Base-by-base conservation (phyloP, 2,797 vertebrate genomes). In the Malacoraja senta region DNA sequence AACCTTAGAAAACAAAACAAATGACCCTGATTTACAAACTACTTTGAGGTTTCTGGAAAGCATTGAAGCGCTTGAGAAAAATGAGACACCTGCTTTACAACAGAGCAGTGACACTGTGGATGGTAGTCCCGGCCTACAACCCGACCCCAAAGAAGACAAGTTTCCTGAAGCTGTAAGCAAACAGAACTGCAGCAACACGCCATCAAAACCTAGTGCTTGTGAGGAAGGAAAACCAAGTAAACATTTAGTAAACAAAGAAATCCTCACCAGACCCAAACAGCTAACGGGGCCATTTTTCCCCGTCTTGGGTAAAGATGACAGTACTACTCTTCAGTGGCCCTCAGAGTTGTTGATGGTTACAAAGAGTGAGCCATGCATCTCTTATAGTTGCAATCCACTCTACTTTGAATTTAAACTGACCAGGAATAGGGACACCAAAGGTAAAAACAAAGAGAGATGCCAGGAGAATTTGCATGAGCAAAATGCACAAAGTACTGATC, bases 361-460 rank as follows among this genome's bases (percentile, higher is more conserved):
- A 35, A 98, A 97, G 96, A 97, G 97, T 26, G 97, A 97, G 93
- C 99, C 99, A 0, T 98, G 98, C 0, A 96, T 99, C 84, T 99
- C 98, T 0, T 99, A 99, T 94, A 99, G 99, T 95, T 99, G 99
- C 94, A 99, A 99, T 93, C 99, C 99, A 21, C 97, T 99, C 71
- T 99, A 99, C 95, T 99, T 99, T 91, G 99, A 99, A 95, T 99
- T 99, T 95, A 99, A 99, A 94, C 96, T 98, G 94, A 99, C 98
- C 35, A 97, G 98, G 93, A 99, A 99, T 95, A 99, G 98, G 95
- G 97, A 97, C 76, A 93, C 93, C 26, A 97, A 96, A 94, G 94
- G 95, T 0, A 97, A 96, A 95, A 96, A 95, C 35, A 76, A 94
- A n/a, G 97, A 96, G 93, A 97, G 96, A 32, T 93, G 94, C 15